phyloP scores from a whole-genome alignment of 2,113 vertebrate genomes.

The Tretioscincus oriximinensis region DNA sequence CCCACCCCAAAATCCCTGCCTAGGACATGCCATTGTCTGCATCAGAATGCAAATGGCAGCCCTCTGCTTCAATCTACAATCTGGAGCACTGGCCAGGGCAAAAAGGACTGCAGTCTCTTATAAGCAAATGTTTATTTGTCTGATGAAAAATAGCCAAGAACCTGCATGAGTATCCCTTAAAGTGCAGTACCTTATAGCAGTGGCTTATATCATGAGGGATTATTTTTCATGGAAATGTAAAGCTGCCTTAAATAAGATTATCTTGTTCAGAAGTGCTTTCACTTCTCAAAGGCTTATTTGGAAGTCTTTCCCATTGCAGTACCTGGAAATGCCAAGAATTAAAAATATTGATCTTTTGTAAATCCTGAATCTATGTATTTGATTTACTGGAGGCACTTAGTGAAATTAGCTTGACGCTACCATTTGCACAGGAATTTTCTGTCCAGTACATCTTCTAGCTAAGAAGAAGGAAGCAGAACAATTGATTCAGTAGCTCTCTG shows the following conservation, averaged over 20 bases:
- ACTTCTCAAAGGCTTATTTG: neutral
- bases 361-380: neutral
- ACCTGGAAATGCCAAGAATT: neutral
- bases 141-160: no score
- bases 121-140: no score
- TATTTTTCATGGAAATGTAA: neutral
- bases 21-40: no score
- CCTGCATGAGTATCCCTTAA: no score
- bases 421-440: neutral
- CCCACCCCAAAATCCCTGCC: no score
- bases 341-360: neutral
- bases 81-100: no score
- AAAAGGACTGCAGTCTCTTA: no score
- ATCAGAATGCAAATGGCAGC: no score
- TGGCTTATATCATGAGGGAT: no score
- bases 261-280: neutral
- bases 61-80: no score
- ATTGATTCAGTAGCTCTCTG: neutral
- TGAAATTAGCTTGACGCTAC: neutral
- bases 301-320: neutral
- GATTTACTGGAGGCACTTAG: neutral
- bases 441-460: conserved; percentile 10
- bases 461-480: neutral
- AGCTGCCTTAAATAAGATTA: neutral
- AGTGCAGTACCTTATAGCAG: no score